phyloP scores from a whole-genome alignment of 2,888 invertebrate species.

The Hypolimnas misippus region DNA sequence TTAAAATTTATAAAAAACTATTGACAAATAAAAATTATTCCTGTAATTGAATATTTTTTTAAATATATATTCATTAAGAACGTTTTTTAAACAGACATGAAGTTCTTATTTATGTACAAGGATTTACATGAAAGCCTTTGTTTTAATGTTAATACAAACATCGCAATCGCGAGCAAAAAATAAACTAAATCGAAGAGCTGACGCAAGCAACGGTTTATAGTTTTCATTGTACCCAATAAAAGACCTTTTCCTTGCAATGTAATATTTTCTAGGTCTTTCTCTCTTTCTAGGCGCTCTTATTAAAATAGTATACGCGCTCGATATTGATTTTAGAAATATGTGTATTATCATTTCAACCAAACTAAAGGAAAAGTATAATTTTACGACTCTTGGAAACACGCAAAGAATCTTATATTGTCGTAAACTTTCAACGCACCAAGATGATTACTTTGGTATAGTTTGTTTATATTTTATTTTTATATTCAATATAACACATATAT shows the following conservation, averaged over 20 bases:
- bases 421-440: conserved; percentile 36
- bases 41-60: too few relatives aligned
- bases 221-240: conserved; percentile 30
- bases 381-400: conserved; percentile 44
- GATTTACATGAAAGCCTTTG: not conserved
- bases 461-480: conserved; percentile 42
- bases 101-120: too few relatives aligned
- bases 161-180: not conserved
- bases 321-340: conserved; percentile 32
- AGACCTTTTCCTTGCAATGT: conserved; percentile 18
- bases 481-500: not conserved
- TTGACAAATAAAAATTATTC: too few relatives aligned
- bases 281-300: conserved; percentile 22
- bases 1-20: too few relatives aligned
- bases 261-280: conserved; percentile 24
- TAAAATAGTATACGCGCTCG: conserved; percentile 16
- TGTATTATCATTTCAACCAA: conserved; percentile 19
- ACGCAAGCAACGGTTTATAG: conserved; percentile 20
- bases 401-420: conserved; percentile 43
- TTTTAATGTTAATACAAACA: not conserved
- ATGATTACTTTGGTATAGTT: conserved; percentile 39
- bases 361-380: conserved; percentile 41
- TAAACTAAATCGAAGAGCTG: conserved; percentile 6
- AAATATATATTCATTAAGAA: too few relatives aligned
- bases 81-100: too few relatives aligned